Base-by-base conservation (phyloP, 2,797 vertebrate genomes). In the Aulostomus chinensis region DNA sequence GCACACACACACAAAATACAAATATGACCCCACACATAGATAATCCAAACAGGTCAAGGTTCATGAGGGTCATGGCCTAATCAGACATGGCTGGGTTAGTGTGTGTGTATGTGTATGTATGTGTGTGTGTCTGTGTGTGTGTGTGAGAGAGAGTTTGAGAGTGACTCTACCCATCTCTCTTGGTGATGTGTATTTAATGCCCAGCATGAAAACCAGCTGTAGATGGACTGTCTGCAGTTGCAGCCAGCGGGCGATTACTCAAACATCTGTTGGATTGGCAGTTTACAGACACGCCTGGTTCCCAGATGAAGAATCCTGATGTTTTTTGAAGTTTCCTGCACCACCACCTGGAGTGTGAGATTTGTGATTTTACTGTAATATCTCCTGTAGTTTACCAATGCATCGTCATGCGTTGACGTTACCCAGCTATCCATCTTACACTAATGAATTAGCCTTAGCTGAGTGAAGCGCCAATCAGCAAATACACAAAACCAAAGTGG, bases 31-130 rank as follows among this genome's bases (percentile, higher is more conserved):
- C 54, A 52, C 46, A 52, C 59, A 56, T 15, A 52, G 59, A 69
- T 66, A 60, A 68, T 76, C 58, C 49, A 75, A 76, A 69, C 55
- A 40, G 54, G 51, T 58, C 40, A 69, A 15, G 40, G 70, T 63
- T 72, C 51, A 52, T 12, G 22, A 47, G 78, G 24, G 74, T 68
- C 74, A 60, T 4, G 36, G 73, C 50, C 54, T 76, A 69, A 76
- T 84, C 56, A 76, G 69, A 70, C 60, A 30, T 33, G 52, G 4
- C 29, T 42, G 32, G 8, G 9, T 55, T 20, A 24, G 45, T 36
- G 49, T 25, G 14, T 35, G 39, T 40, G 54, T 49, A 33, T 48
- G 39, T 60, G 50, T n/a, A n/a, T 42, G 18, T 43, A 50, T 50
- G 38, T 50, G 43, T 48, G 21, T 40, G 45, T 36, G 28, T 39